Evolutionary conservation across 2,888 invertebrate species (phyloP).

Genomic region (Stramonita haemastoma): DNA sequence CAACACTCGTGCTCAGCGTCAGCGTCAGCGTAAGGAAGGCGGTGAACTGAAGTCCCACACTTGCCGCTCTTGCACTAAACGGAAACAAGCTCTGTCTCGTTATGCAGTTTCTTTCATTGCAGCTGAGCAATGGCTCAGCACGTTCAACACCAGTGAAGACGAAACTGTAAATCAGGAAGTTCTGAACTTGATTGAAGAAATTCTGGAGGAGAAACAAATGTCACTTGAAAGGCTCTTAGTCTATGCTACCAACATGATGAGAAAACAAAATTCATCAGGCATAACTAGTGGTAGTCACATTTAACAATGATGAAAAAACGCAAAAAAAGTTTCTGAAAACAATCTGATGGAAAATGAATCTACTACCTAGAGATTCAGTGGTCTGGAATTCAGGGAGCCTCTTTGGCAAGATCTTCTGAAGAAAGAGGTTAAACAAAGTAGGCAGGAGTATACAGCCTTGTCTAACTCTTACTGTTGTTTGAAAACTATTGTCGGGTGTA

Average conservation of each 20-base stretch:
- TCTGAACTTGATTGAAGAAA: neutral
- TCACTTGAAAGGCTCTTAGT: neutral
- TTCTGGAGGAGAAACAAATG: neutral
- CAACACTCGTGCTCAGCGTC: slow-evolving; percentile 12
- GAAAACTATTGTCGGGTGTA: no score
- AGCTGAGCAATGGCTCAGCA: neutral
- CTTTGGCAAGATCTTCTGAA: no score
- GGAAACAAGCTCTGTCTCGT: neutral
- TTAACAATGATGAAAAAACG: neutral
- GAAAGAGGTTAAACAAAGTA: no score
- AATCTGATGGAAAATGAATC: no score
- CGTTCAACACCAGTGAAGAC: neutral
- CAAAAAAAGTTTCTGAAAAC: neutral
- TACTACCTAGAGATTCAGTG: no score
- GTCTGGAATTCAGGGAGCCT: no score
- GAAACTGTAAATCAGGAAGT: neutral
- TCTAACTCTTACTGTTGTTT: no score
- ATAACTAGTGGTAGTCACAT: neutral
- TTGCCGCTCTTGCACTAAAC: neutral
- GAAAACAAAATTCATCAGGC: neutral
- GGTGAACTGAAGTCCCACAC: neutral
- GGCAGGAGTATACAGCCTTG: no score
- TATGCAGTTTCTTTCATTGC: no score
- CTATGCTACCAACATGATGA: neutral
- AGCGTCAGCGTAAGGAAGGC: no score